A percentile compares a stretch with the other conserved stretches of the same genome.
Evolutionary conservation across 2,797 vertebrate species (phyloP).

Genomic region (Ciconia nigra): DNA sequence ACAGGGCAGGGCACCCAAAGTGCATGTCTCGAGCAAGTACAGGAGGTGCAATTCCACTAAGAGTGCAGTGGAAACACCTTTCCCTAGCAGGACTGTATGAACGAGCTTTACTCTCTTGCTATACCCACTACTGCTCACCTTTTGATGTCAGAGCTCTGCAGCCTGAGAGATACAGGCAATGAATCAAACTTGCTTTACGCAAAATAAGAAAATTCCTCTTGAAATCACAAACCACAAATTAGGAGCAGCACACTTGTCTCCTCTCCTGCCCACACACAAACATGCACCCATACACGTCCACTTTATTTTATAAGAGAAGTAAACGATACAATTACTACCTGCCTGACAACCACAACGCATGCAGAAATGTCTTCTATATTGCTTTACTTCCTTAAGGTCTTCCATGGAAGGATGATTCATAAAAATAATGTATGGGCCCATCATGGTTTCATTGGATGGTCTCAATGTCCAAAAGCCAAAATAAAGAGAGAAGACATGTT

Average conservation of each 20-base stretch:
- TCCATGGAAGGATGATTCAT: not conserved
- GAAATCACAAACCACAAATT: not conserved
- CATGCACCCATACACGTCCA: too few species aligned
- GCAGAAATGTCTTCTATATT: not conserved
- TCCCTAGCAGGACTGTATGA: not conserved
- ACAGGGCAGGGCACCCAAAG: not conserved
- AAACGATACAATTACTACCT: not conserved
- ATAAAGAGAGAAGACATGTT: not conserved
- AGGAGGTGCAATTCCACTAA: not conserved
- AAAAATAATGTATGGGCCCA: not conserved
- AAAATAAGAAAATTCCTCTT: not conserved
- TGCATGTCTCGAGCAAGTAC: not conserved
- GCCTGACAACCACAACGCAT: not conserved
- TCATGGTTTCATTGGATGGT: not conserved
- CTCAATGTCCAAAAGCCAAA: not conserved
- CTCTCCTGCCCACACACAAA: not conserved
- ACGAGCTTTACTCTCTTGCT: not conserved
- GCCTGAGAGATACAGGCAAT: not conserved
- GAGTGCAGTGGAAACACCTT: not conserved
- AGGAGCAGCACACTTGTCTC: not conserved
- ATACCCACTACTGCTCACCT: not conserved
- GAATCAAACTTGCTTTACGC: not conserved
- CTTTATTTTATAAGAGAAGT: not conserved
- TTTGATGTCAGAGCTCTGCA: not conserved
- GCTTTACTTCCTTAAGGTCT: not conserved